These are phyloP conservation scores for Ganaspis brasiliensis DNA, from an alignment of 2,888 invertebrate genomes.

Conservation along the genomic window DNA sequence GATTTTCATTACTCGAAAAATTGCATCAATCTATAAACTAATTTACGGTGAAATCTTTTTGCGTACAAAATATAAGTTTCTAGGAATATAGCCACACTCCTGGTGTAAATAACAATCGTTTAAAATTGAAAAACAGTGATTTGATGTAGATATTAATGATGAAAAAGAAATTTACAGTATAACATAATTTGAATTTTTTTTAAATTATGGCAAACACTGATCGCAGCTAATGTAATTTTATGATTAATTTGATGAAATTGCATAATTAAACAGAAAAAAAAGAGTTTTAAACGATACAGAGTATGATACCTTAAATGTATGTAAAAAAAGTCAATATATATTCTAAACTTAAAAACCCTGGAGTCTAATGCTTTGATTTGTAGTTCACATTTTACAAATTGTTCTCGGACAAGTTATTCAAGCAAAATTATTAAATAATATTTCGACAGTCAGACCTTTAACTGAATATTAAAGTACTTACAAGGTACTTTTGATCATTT, in stretches of 20 bases:
- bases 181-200: not conserved
- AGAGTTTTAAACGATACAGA: constrained; percentile 56
- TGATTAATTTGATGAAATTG: constrained; percentile 24
- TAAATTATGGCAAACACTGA: not conserved
- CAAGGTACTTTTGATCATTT: constrained; percentile 22
- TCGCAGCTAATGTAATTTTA: not conserved
- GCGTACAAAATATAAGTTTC: constrained; percentile 62
- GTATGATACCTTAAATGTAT: constrained; percentile 12
- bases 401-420: not conserved
- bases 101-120: constrained; percentile 53
- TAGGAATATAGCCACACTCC: constrained; percentile 56
- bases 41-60: constrained; percentile 41
- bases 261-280: too few relatives aligned
- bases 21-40: constrained; percentile 43
- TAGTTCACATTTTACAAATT: constrained; percentile 23
- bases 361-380: constrained; percentile 1
- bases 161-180: constrained; percentile 46
- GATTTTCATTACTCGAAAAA: constrained; percentile 50
- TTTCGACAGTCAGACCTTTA: not conserved
- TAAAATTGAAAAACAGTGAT: constrained; percentile 14
- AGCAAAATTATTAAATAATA: constrained; percentile 1
- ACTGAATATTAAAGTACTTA: constrained; percentile 13
- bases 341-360: not conserved
- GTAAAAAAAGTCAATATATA: constrained; percentile 25
- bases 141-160: constrained; percentile 44